Conservation (phyloP, 1,140 invertebrate genomes). For the Brachionus koreanus region DNA sequence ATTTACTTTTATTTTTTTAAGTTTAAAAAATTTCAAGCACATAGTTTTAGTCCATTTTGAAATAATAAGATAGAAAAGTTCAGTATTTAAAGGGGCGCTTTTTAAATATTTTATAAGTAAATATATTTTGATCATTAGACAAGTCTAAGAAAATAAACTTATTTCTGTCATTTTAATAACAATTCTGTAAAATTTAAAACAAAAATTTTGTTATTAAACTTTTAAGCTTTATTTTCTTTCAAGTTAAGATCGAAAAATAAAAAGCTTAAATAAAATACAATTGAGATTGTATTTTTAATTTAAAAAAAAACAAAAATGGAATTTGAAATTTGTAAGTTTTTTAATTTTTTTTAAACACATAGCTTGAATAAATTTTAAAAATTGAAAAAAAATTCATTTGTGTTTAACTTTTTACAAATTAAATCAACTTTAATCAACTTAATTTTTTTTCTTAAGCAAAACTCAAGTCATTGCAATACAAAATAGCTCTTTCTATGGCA, state of each 20-base stretch:
- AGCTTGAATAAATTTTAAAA: background rate
- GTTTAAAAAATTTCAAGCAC: too few species aligned
- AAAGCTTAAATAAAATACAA: background rate
- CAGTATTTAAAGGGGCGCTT: too few species aligned
- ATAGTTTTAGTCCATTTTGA: too few species aligned
- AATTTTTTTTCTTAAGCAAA: background rate
- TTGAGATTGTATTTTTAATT: background rate
- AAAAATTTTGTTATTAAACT: background rate
- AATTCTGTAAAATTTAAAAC: background rate
- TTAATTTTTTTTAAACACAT: background rate
- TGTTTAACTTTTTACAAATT: background rate
- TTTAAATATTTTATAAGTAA: too few species aligned
- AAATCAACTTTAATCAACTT: background rate
- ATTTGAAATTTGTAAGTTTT: constrained; percentile 40
- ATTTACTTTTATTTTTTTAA: too few species aligned
- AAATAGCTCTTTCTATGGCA: constrained; percentile 5
- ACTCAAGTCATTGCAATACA: constrained; percentile 5
- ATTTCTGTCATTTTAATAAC: too few species aligned
- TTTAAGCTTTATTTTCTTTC: background rate
- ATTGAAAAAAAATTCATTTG: background rate
- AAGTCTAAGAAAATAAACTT: too few species aligned
- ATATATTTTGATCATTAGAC: too few species aligned
- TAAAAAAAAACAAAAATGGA: constrained; percentile 22
- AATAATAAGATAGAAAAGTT: too few species aligned
- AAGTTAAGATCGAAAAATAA: background rate